phyloP scores from a whole-genome alignment of 2,888 invertebrate genomes.

The Vannuccia rotundouncinata region DNA sequence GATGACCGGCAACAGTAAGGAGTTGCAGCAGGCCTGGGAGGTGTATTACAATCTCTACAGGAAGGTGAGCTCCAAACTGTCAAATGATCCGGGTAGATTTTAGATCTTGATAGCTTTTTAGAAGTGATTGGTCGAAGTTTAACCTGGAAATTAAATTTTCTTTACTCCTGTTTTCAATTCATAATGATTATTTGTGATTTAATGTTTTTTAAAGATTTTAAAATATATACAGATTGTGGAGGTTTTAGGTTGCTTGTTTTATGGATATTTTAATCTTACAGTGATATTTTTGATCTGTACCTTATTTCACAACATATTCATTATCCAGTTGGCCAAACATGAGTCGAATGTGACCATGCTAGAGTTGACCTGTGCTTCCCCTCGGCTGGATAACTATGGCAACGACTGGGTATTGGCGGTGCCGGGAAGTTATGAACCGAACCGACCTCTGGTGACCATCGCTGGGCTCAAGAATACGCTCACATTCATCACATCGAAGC shows the following conservation, averaged over 20 bases:
- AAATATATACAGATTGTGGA: too few species aligned
- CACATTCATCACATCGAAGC: conserved; percentile 94
- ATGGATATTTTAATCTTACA: too few species aligned
- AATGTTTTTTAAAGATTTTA: too few species aligned
- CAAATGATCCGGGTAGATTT: too few species aligned
- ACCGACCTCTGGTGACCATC: conserved; percentile 69
- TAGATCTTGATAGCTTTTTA: too few species aligned
- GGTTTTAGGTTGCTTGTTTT: too few species aligned
- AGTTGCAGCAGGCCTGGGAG: conserved; percentile 97
- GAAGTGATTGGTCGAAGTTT: too few species aligned
- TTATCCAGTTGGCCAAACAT: conserved; percentile 76
- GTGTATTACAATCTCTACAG: conserved; percentile 96
- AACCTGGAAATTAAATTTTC: too few species aligned
- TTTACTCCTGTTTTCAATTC: too few species aligned
- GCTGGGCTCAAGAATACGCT: conserved; percentile 80
- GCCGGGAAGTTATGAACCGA: conserved; percentile 92
- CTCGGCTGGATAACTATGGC: conserved; percentile 68
- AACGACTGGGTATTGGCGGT: conserved; percentile 89
- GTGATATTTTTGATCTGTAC: too few species aligned
- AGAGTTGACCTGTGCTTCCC: conserved; percentile 79
- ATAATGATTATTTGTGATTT: too few species aligned
- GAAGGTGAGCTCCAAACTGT: conserved; percentile 59
- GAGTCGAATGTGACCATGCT: conserved; percentile 63
- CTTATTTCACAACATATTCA: too few species aligned
- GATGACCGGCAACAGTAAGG: conserved; percentile 75